These are phyloP conservation scores for Sclerurus mexicanus DNA, from an alignment of 2,113 vertebrate species.

Conservation along the genomic window DNA sequence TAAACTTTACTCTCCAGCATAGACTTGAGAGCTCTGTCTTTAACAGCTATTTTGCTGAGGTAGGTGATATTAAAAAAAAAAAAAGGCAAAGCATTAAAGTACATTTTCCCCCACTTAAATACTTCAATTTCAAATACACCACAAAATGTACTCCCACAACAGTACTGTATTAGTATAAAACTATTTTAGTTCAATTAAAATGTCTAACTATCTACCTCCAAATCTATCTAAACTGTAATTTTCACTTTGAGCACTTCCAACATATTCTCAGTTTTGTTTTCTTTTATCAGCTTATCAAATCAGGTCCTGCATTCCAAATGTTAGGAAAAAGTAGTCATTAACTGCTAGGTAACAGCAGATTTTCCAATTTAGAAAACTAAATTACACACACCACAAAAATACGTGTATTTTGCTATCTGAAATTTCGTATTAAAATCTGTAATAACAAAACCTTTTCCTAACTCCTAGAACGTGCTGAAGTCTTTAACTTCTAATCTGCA, in stretches of 20 bases:
- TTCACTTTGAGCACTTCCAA: conserved; percentile 72
- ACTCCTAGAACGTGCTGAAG: background rate
- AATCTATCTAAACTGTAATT: conserved; percentile 77
- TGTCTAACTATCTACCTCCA: conserved; percentile 76
- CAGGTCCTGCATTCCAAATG: conserved; percentile 70
- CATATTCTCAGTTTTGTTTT: conserved; percentile 69
- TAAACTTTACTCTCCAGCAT: conserved; percentile 30
- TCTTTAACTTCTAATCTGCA: background rate
- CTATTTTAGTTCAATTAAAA: conserved; percentile 79
- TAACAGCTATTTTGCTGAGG: conserved; percentile 65
- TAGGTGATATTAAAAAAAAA: background rate
- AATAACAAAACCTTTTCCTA: conserved; percentile 28
- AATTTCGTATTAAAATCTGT: conserved; percentile 55
- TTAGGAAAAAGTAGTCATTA: conserved; percentile 77
- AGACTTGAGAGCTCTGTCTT: conserved; percentile 53
- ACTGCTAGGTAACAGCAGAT: conserved; percentile 73
- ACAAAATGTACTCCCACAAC: conserved; percentile 74
- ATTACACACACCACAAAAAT: background rate
- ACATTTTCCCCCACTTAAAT: conserved; percentile 68
- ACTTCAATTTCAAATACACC: conserved; percentile 66
- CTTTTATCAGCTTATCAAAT: conserved; percentile 71
- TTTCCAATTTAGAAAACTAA: conserved; percentile 75
- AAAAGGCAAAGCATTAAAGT: conserved; percentile 69
- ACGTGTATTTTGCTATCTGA: conserved; percentile 57
- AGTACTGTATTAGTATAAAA: conserved; percentile 72